Conservation (phyloP, 2,113 vertebrate genomes). For the Crotalus helleri region DNA sequence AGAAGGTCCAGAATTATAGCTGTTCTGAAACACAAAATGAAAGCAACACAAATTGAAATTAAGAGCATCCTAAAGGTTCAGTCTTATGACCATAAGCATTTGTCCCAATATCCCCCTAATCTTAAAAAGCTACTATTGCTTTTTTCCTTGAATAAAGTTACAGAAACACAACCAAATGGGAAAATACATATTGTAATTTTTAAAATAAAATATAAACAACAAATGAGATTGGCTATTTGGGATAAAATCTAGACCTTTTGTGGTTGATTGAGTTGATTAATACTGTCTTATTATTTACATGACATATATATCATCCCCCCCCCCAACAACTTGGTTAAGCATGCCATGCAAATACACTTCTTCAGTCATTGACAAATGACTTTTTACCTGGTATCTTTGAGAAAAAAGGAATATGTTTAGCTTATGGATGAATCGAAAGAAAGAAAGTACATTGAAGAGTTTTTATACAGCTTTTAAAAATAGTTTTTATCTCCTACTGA, state of each 20-base stretch:
- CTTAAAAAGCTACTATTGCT: neutral
- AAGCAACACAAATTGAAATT: neutral
- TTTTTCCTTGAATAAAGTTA: neutral
- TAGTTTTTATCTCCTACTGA: neutral
- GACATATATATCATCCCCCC: neutral
- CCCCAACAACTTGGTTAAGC: neutral
- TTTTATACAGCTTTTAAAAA: neutral
- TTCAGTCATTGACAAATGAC: neutral
- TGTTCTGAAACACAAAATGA: neutral
- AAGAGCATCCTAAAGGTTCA: neutral
- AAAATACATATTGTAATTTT: neutral
- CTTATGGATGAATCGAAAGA: neutral
- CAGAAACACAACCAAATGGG: neutral
- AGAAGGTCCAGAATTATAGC: neutral
- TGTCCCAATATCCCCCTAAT: neutral
- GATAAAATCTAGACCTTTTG: neutral
- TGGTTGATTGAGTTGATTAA: neutral
- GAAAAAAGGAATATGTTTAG: neutral
- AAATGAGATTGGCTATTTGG: neutral
- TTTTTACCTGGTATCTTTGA: neutral
- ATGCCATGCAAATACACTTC: neutral
- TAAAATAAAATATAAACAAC: neutral
- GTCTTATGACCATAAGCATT: neutral
- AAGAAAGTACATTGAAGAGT: neutral
- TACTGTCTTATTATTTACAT: neutral